Base-by-base conservation (phyloP, 1,140 invertebrate species). In the Drosophila arizonae region DNA sequence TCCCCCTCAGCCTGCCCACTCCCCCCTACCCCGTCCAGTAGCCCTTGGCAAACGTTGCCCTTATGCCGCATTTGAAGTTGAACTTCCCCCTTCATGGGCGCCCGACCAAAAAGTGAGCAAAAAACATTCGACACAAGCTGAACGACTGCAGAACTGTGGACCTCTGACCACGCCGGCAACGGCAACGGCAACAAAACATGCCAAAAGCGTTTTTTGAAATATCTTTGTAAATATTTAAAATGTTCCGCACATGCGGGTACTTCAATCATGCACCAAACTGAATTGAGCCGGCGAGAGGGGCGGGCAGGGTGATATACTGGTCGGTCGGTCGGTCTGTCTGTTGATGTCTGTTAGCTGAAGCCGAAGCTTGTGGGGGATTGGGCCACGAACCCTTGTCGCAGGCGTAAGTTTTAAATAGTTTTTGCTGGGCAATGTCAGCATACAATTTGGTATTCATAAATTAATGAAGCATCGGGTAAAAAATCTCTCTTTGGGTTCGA, bases 181-280 rank as follows among this genome's bases (percentile, higher is more conserved):
- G 39, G 24, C 51, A 50, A 41, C 30, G 6, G 26, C 66, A 84
- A 84, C 68, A 88, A 82, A 88, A 82, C 82, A 88, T 88, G 84
- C 79, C 84, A 72, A 75, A 65, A 88, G 84, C 84, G 85, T 88
- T 88, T 88, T 88, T 88, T 88, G 84, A 88, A 88, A 88, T 88
- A 87, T 88, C 84, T 89, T 88, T 88, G 85, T 88, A 88, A 88
- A 88, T 88, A 88, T 88, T 88, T 88, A 88, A 88, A 88, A 89
- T 85, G 79, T 76, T 87, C 79, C 61, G 80, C 78, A 89, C 80
- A 88, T 88, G 84, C 84, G 85, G 84, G 84, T 84, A 77, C 84
- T 87, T 88, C 84, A 87, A 87, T 88, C 72, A 75, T 75, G 61
- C 46, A 48, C 72, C 79, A 81, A 85, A 87, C 81, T 63, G 82